Conservation (phyloP, 2,888 invertebrate species). For the Chrysina gloriosa region DNA sequence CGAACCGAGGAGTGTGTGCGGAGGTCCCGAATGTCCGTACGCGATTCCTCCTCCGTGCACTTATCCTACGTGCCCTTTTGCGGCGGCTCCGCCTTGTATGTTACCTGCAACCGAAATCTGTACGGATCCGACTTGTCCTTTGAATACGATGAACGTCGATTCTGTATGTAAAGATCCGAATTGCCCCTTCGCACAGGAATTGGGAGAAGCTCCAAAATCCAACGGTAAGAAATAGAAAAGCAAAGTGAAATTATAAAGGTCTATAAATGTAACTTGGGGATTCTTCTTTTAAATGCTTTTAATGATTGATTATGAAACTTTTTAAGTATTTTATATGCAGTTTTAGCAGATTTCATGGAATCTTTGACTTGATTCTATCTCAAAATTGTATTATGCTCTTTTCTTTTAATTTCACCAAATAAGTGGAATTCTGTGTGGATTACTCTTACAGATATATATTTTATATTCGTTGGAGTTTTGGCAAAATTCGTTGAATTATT, state of each 20-base stretch:
- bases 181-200: constrained; percentile 42
- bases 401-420: no score
- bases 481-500: no score
- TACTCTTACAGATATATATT: no score
- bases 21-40: constrained; percentile 57
- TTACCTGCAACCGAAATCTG: constrained; percentile 43
- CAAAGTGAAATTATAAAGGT: no score
- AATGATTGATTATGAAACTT: neutral
- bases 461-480: no score
- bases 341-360: neutral
- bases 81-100: constrained; percentile 30
- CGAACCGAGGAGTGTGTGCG: constrained; percentile 57
- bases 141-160: constrained; percentile 33
- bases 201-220: neutral
- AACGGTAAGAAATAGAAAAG: no score
- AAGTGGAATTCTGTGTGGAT: no score
- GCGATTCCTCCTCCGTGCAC: constrained; percentile 54
- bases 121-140: constrained; percentile 46
- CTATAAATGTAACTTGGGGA: no score
- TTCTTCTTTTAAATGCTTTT: no score
- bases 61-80: constrained; percentile 51
- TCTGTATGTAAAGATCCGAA: constrained; percentile 41
- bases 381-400: no score
- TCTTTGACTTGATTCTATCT: no score
- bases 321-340: neutral